Percentiles rank a stretch among this genome's conserved stretches.
Conservation (phyloP, 1,140 invertebrate genomes). For the Ericerus pela region DNA sequence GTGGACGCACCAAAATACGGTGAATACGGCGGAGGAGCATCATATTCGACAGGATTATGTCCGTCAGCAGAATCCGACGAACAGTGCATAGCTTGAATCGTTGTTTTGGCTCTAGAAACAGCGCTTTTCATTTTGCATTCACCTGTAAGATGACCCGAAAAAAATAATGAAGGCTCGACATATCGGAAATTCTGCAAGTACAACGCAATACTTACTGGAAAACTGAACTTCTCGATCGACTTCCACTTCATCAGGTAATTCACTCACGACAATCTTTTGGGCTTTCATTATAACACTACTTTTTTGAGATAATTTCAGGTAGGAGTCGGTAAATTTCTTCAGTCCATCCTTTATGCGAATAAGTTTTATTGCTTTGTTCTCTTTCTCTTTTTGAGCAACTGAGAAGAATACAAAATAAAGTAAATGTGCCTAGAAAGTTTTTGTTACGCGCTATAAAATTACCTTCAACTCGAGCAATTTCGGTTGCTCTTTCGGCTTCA, state of each 20-base stretch:
- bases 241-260: constrained; percentile 34
- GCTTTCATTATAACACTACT: constrained; percentile 36
- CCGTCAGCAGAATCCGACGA: neutral
- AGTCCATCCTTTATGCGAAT: constrained; percentile 38
- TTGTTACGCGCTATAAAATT: constrained; percentile 13
- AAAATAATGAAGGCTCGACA: neutral
- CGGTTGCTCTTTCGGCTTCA: constrained; percentile 35
- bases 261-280: constrained; percentile 33
- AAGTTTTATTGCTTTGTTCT: constrained; percentile 41
- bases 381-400: constrained; percentile 36
- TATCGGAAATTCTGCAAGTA: neutral
- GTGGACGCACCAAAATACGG: neutral
- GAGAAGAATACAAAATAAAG: constrained; percentile 18
- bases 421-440: neutral
- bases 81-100: neutral
- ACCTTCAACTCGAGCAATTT: constrained; percentile 38
- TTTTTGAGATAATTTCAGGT: constrained; percentile 35
- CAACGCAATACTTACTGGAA: neutral
- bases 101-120: neutral
- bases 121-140: neutral
- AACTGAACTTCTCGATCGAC: neutral
- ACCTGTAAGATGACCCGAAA: neutral
- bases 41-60: neutral
- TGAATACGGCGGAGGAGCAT: constrained; percentile 3
- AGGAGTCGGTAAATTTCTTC: constrained; percentile 35